Conservation (phyloP, 2,113 vertebrate genomes). For the Zosterops hypoxanthus region DNA sequence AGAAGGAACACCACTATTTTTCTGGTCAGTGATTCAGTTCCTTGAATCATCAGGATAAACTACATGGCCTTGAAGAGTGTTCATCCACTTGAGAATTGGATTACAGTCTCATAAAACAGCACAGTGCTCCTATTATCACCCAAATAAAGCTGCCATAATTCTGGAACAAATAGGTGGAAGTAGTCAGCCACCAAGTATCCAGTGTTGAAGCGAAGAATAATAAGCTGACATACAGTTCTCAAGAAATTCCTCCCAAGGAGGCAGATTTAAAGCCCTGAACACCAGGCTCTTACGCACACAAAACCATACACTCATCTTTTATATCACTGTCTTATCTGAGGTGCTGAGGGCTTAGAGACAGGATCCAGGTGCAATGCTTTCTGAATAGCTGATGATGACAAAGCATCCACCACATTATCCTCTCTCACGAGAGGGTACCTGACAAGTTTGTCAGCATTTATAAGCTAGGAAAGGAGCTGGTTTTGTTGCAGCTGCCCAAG, state of each 20-base stretch:
- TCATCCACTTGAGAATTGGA: constrained; percentile 51
- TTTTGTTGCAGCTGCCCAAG: background rate
- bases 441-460: background rate
- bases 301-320: constrained; percentile 38
- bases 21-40: constrained; percentile 41
- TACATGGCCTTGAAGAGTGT: background rate
- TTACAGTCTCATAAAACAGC: constrained; percentile 60
- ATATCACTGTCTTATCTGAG: constrained; percentile 26
- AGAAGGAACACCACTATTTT: constrained; percentile 22
- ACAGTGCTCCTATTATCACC: constrained; percentile 40
- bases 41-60: constrained; percentile 48
- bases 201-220: background rate
- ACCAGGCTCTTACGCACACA: constrained; percentile 1
- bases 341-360: background rate
- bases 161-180: constrained; percentile 62
- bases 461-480: background rate
- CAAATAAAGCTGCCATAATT: constrained; percentile 60
- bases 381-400: constrained; percentile 20
- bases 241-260: constrained; percentile 15
- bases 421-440: background rate
- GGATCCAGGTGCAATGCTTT: background rate
- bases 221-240: constrained; percentile 6
- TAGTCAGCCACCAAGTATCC: background rate
- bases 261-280: constrained; percentile 42
- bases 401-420: background rate